Evolutionary conservation across 1,140 invertebrate species (phyloP).

Genomic region (fruit fly (Drosophila melanogaster)): Release_6_plus_ISO1_MT NC_004354.4:12100501-12101000

Average conservation of each 20-base stretch:
- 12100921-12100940: constrained; percentile 40
- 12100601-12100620: too few relatives aligned
- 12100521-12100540: constrained; percentile 10
- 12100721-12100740: too few relatives aligned
- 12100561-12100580: neutral
- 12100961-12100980: constrained; percentile 43
- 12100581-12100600: neutral
- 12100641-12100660: too few relatives aligned
- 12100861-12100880: constrained; percentile 24
- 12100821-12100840: constrained; percentile 38
- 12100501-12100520: constrained; percentile 34
- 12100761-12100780: neutral
- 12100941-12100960: constrained; percentile 33
- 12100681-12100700: too few relatives aligned
- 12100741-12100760: too few relatives aligned
- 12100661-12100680: too few relatives aligned
- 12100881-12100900: constrained; percentile 55
- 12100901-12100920: constrained; percentile 30
- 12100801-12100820: constrained; percentile 1
- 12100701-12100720: too few relatives aligned
- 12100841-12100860: constrained; percentile 27
- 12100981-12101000: constrained; percentile 40
- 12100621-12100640: too few relatives aligned
- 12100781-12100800: neutral
- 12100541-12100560: neutral